Percentiles rank a stretch among this genome's conserved stretches.
phyloP scores from a whole-genome alignment of 1,140 invertebrate genomes.

The Saccostrea cuccullata region DNA sequence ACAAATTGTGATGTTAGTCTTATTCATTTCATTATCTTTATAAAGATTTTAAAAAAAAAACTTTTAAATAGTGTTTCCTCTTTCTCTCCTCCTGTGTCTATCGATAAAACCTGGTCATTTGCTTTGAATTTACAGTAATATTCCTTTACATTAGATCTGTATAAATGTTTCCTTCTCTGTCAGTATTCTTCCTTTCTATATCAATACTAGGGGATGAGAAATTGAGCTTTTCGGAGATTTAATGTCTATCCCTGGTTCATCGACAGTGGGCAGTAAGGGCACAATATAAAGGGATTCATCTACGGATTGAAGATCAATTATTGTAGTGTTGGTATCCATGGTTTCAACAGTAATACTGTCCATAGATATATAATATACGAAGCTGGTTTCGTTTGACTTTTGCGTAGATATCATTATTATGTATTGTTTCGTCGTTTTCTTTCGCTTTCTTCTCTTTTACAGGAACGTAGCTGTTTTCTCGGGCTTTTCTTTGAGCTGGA shows the following conservation, averaged over 20 bases:
- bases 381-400: not conserved
- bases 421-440: conserved; percentile 3
- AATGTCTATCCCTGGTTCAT: not conserved
- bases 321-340: not conserved
- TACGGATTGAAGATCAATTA: no score
- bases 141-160: not conserved
- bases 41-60: no score
- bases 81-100: no score
- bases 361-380: not conserved
- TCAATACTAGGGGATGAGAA: not conserved
- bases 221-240: not conserved
- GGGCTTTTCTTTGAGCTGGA: not conserved
- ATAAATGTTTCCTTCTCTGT: not conserved
- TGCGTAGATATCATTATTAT: not conserved
- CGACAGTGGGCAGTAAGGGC: not conserved
- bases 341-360: not conserved
- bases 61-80: no score
- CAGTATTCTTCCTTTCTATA: not conserved
- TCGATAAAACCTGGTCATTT: no score
- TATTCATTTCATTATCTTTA: no score
- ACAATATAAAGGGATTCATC: not conserved
- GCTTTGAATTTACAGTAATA: no score
- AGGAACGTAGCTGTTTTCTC: not conserved
- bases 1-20: not conserved
- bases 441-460: not conserved